Evolutionary conservation across 2,113 vertebrate genomes (phyloP).

Genomic region (Python bivittatus): DNA sequence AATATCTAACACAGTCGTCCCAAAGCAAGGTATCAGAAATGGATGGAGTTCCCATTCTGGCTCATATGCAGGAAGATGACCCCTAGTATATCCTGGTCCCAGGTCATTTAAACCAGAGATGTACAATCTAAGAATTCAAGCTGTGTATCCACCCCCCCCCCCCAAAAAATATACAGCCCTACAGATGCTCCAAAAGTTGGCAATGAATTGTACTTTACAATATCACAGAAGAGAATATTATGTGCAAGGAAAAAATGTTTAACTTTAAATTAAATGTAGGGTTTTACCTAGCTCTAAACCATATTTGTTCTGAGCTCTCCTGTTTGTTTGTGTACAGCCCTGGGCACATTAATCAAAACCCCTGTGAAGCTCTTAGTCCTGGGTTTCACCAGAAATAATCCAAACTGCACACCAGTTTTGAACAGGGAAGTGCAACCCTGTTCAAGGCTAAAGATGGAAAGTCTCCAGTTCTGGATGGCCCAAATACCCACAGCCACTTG

Average conservation of each 20-base stretch:
- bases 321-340: not conserved
- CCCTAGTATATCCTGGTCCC: not conserved
- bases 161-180: not conserved
- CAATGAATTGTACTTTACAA: not conserved
- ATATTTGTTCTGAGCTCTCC: not conserved
- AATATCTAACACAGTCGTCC: not conserved
- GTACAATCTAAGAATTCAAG: not conserved
- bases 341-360: not conserved
- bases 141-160: not conserved
- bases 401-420: not conserved
- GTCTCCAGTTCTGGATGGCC: not conserved
- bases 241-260: not conserved
- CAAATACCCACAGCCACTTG: not conserved
- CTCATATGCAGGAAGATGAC: not conserved
- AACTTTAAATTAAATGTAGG: not conserved
- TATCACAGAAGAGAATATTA: not conserved
- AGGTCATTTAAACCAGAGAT: not conserved
- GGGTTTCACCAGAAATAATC: not conserved
- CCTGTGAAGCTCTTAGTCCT: not conserved
- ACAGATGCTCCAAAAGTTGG: not conserved
- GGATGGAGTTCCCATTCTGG: not conserved
- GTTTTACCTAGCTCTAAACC: not conserved
- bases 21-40: not conserved
- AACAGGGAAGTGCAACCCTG: not conserved
- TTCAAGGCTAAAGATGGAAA: not conserved